Evolutionary conservation across 2,797 vertebrate genomes (phyloP).

Genomic region (Bradypodion pumilum): DNA sequence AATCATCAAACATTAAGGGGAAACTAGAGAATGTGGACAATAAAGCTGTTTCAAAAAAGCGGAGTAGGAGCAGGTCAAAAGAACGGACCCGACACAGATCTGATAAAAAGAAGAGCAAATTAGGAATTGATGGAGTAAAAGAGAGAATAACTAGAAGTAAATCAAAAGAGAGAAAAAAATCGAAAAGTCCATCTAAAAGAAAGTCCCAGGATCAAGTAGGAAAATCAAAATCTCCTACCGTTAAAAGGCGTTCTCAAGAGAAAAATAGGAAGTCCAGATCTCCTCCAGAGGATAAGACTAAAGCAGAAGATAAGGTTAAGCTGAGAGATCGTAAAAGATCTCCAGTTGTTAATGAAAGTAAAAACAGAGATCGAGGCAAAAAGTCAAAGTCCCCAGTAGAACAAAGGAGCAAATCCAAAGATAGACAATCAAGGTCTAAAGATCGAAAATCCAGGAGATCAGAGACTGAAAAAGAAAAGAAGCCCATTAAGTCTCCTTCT

Average conservation of each 20-base stretch:
- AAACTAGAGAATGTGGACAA: constrained; percentile 86
- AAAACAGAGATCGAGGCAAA: constrained; percentile 82
- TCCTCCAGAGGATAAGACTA: constrained; percentile 79
- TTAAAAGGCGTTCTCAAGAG: constrained; percentile 79
- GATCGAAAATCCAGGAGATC: constrained; percentile 78
- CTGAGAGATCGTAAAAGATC: constrained; percentile 84
- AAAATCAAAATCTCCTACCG: constrained; percentile 87
- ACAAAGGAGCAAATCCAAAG: constrained; percentile 81
- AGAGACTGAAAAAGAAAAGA: constrained; percentile 85
- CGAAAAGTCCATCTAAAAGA: constrained; percentile 83
- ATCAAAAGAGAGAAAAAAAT: constrained; percentile 89
- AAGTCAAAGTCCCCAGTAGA: constrained; percentile 84
- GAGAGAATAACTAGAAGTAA: constrained; percentile 84
- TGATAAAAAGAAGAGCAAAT: constrained; percentile 88
- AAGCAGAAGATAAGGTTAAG: constrained; percentile 77
- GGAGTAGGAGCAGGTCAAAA: constrained; percentile 88
- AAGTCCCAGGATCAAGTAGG: constrained; percentile 85
- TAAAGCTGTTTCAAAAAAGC: constrained; percentile 86
- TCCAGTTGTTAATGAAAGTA: constrained; percentile 81
- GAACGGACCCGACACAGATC: constrained; percentile 86
- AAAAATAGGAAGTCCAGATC: constrained; percentile 79
- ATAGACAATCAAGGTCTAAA: constrained; percentile 82
- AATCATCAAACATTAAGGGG: constrained; percentile 78
- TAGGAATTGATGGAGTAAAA: constrained; percentile 75
- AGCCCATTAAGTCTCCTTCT: constrained; percentile 92